Percentiles rank a stretch among this genome's conserved stretches.
These are phyloP conservation scores for Oceanodroma leucorhoa DNA, from an alignment of 2,797 vertebrate genomes.

Conservation along the genomic window DNA sequence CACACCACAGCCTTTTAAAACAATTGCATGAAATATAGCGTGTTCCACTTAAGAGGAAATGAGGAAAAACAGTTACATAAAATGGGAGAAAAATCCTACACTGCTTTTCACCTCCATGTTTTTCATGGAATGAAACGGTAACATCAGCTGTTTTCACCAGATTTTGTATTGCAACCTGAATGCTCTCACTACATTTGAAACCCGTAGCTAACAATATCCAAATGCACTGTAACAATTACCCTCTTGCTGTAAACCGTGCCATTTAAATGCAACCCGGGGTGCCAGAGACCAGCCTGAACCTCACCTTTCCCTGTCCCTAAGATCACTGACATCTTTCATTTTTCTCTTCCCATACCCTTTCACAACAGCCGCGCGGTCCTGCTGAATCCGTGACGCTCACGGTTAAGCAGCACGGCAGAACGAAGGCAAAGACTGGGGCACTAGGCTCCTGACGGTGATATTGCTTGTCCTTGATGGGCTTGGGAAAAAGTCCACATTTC, in stretches of 20 bases:
- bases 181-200: background rate
- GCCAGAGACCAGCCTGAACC: background rate
- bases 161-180: background rate
- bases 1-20: background rate
- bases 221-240: background rate
- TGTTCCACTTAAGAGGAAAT: background rate
- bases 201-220: background rate
- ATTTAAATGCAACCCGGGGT: background rate
- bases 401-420: background rate
- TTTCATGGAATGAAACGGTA: accelerated
- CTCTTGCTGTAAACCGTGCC: background rate
- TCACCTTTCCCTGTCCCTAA: background rate
- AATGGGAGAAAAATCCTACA: background rate
- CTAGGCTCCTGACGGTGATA: background rate
- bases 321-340: background rate
- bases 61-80: background rate
- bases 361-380: accelerated
- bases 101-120: background rate
- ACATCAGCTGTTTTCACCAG: background rate
- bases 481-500: background rate
- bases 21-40: accelerated
- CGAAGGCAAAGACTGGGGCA: background rate
- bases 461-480: background rate
- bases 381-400: accelerated
- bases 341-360: background rate